Percentiles rank a stretch among this genome's conserved stretches.
phyloP scores from a whole-genome alignment of 2,113 vertebrate species.

The Chrysemys picta region DNA sequence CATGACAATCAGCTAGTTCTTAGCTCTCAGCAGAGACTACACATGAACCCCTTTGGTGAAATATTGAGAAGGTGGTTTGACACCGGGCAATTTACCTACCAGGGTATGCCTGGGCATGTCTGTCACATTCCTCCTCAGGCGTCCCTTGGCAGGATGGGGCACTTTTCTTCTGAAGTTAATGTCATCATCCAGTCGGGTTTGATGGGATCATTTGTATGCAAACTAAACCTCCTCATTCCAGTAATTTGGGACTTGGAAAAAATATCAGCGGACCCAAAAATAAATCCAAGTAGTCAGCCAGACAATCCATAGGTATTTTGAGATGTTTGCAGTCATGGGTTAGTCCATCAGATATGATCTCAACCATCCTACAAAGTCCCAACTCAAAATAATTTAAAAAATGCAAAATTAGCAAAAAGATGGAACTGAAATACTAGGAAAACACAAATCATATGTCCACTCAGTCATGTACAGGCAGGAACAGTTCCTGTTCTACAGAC shows the following conservation, averaged over 20 bases:
- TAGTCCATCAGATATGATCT: background rate
- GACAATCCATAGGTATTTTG: background rate
- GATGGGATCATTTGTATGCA: background rate
- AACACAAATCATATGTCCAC: background rate
- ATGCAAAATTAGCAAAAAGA: background rate
- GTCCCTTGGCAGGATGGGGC: background rate
- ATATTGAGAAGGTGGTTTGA: background rate
- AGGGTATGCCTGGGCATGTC: background rate
- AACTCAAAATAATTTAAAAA: background rate
- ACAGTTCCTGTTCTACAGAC: background rate
- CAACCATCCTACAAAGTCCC: background rate
- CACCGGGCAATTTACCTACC: background rate
- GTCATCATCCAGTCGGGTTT: background rate
- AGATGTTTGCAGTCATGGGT: background rate
- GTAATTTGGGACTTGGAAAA: background rate
- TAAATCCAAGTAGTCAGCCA: background rate
- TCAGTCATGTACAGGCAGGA: background rate
- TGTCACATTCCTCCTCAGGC: background rate
- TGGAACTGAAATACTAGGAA: background rate
- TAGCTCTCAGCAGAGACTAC: background rate
- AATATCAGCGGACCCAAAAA: background rate
- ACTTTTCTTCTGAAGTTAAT: background rate
- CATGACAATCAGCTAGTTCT: background rate
- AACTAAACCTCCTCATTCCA: background rate
- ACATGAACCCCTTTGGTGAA: background rate